Percentiles rank a stretch among this genome's conserved stretches.
These are phyloP conservation scores for Radopholus similis DNA, from an alignment of 1,140 invertebrate species.

Conservation along the genomic window DNA sequence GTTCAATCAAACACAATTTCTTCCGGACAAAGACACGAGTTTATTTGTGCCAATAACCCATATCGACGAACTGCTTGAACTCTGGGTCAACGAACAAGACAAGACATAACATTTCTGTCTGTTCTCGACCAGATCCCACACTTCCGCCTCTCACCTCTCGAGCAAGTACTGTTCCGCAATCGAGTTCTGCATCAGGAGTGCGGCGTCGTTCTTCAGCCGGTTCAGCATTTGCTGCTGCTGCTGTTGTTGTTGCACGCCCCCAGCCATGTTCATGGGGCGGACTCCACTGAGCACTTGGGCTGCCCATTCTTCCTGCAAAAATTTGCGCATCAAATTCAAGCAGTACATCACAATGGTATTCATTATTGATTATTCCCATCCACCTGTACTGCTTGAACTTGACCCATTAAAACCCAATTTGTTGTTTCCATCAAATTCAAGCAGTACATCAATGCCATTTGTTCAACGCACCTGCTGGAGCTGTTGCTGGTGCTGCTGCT, in stretches of 20 bases:
- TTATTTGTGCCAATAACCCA: not conserved
- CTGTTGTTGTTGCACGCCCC: not conserved
- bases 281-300: constrained; percentile 13
- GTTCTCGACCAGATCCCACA: not conserved
- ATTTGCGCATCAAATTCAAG: not conserved
- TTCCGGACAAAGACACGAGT: not conserved
- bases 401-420: not conserved
- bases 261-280: not conserved
- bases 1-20: not conserved
- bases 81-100: not conserved
- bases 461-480: too few species aligned
- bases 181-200: constrained; percentile 7
- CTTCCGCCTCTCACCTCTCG: not conserved
- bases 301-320: constrained; percentile 12
- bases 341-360: not conserved
- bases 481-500: not conserved
- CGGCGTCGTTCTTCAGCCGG: constrained; percentile 7
- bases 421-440: too few species aligned
- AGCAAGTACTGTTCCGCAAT: constrained; percentile 3
- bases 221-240: constrained; percentile 8
- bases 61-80: not conserved
- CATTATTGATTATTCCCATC: not conserved
- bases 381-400: not conserved
- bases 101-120: not conserved
- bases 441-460: too few species aligned